A percentile compares a stretch with the other conserved stretches of the same genome.
phyloP scores from a whole-genome alignment of 2,888 invertebrate genomes.

The Heliconius ismenius region DNA sequence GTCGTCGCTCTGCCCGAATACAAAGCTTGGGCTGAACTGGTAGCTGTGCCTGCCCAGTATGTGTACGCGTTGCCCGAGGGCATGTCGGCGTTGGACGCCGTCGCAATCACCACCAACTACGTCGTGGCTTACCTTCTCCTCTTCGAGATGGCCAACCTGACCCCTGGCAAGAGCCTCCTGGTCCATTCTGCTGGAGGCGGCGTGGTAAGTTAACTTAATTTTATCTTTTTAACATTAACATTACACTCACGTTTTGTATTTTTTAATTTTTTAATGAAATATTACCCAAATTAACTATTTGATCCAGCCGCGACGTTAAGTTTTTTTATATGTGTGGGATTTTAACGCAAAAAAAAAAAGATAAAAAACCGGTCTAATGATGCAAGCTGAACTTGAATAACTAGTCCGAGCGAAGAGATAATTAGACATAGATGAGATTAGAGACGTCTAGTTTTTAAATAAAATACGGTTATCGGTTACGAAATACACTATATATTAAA shows the following conservation, averaged over 20 bases:
- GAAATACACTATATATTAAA: background rate
- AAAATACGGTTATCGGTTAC: slow-evolving; percentile 7
- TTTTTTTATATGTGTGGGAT: slow-evolving; percentile 21
- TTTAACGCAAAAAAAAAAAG: slow-evolving; percentile 34
- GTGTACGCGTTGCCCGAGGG: slow-evolving; percentile 89
- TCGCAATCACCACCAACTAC: slow-evolving; percentile 92
- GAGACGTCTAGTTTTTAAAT: slow-evolving; percentile 26
- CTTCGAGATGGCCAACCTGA: slow-evolving; percentile 90
- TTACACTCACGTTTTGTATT: background rate
- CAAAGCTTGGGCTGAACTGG: slow-evolving; percentile 93
- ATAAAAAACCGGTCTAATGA: slow-evolving; percentile 35
- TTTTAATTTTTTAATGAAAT: background rate
- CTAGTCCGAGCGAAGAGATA: slow-evolving; percentile 27
- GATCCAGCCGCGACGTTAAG: background rate
- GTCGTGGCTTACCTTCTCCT: slow-evolving; percentile 92
- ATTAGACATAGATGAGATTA: slow-evolving; percentile 27
- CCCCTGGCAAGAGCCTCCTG: slow-evolving; percentile 89
- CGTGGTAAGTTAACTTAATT: slow-evolving; percentile 85
- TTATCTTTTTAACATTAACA: background rate
- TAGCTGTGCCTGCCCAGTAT: slow-evolving; percentile 89
- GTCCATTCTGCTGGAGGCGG: slow-evolving; percentile 94
- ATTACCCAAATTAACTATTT: slow-evolving; percentile 12
- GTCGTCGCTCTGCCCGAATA: slow-evolving; percentile 93
- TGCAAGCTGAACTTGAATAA: slow-evolving; percentile 31
- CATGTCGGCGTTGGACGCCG: slow-evolving; percentile 90